These are phyloP conservation scores for Ips nitidus DNA, from an alignment of 1,140 invertebrate species.

Conservation along the genomic window DNA sequence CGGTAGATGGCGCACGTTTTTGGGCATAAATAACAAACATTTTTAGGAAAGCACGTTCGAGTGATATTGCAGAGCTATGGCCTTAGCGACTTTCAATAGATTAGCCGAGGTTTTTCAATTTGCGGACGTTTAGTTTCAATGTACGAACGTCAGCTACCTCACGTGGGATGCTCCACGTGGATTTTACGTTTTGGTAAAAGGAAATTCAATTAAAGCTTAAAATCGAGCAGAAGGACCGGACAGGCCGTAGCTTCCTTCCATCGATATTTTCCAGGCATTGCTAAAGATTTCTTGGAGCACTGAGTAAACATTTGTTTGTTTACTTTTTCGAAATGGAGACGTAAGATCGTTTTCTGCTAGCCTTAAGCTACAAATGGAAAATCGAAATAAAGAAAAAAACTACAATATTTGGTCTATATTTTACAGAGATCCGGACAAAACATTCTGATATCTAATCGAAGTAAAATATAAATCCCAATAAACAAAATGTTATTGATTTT, in stretches of 20 bases:
- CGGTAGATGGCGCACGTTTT: conserved; percentile 19
- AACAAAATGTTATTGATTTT: too few relatives aligned
- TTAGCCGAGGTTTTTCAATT: not conserved
- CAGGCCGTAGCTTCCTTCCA: conserved; percentile 11
- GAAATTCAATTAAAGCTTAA: too few relatives aligned
- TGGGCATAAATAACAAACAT: conserved; percentile 30
- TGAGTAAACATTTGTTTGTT: conserved; percentile 29
- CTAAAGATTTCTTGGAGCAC: conserved; percentile 26
- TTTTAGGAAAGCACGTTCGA: conserved; percentile 15
- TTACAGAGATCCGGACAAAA: too few relatives aligned
- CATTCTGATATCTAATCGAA: too few relatives aligned
- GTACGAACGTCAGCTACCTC: too few relatives aligned
- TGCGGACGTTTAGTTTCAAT: not conserved
- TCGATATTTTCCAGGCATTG: conserved; percentile 22
- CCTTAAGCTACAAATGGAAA: conserved; percentile 9
- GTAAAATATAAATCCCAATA: too few relatives aligned
- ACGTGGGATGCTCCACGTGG: too few relatives aligned
- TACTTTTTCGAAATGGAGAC: conserved; percentile 25
- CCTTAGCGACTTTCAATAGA: not conserved
- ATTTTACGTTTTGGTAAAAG: too few relatives aligned
- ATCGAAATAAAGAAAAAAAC: conserved; percentile 3
- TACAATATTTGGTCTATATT: not conserved
- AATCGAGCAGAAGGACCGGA: too few relatives aligned
- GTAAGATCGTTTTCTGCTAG: conserved; percentile 23
- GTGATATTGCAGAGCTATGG: conserved; percentile 24